These are phyloP conservation scores for Pristiophorus japonicus DNA, from an alignment of 2,113 vertebrate species.

Conservation along the genomic window DNA sequence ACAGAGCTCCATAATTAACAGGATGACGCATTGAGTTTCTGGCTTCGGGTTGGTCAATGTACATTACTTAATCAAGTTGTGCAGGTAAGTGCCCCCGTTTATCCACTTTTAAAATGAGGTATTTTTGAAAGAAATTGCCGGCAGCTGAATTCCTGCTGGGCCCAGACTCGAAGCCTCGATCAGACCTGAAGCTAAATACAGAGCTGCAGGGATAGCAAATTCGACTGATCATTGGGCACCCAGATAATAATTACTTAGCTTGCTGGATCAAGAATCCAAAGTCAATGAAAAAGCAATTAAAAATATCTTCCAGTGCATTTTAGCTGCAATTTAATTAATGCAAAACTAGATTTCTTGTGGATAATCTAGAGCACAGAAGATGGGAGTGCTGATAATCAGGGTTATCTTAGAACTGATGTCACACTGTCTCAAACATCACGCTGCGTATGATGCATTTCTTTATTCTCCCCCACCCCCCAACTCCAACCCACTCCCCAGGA, in stretches of 20 bases:
- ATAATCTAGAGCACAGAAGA: neutral
- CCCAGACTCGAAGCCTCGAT: neutral
- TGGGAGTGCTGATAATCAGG: neutral
- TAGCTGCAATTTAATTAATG: neutral
- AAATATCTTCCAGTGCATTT: neutral
- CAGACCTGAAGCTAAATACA: neutral
- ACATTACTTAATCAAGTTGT: neutral
- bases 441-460: neutral
- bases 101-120: neutral
- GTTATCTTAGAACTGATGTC: neutral
- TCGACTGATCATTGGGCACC: neutral
- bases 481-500: neutral
- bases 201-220: neutral
- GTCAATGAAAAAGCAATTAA: neutral
- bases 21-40: neutral
- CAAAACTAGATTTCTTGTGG: neutral
- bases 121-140: neutral
- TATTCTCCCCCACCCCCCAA: too few relatives aligned
- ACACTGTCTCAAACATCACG: neutral
- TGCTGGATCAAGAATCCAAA: neutral
- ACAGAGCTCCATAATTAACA: neutral
- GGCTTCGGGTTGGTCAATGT: neutral
- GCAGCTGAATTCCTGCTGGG: neutral
- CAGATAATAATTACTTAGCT: neutral
- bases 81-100: neutral